These are phyloP conservation scores for Cartodere bifasciata DNA, from an alignment of 2,888 invertebrate species.

Conservation along the genomic window DNA sequence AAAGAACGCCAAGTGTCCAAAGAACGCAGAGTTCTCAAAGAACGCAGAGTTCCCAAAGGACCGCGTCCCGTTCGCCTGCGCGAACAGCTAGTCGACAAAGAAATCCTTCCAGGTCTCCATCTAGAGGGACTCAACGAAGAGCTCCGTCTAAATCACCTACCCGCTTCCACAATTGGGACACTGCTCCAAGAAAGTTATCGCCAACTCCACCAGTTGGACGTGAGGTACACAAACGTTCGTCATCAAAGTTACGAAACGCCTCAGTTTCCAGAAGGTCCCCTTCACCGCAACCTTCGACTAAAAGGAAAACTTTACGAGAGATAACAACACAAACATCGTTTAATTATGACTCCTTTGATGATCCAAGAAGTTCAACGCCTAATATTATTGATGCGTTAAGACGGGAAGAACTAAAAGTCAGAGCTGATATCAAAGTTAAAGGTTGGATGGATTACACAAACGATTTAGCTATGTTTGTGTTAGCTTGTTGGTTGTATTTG, in stretches of 20 bases:
- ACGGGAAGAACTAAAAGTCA: constrained; percentile 44
- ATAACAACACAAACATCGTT: constrained; percentile 32
- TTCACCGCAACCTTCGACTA: constrained; percentile 22
- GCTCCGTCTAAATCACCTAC: constrained; percentile 3
- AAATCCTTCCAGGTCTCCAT: constrained; percentile 5
- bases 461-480: constrained; percentile 58
- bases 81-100: too few species aligned
- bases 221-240: constrained; percentile 12
- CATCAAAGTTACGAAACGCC: constrained; percentile 14
- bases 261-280: constrained; percentile 18
- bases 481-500: constrained; percentile 71
- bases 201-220: constrained; percentile 5
- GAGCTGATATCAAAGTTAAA: constrained; percentile 54
- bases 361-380: constrained; percentile 14
- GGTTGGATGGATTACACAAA: constrained; percentile 59
- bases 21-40: too few species aligned
- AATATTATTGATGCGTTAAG: constrained; percentile 18
- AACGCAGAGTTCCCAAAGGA: constrained; percentile 13
- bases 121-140: constrained; percentile 30
- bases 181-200: constrained; percentile 12
- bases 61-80: constrained; percentile 15
- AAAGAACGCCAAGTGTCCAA: too few species aligned
- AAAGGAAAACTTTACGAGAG: constrained; percentile 29
- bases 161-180: constrained; percentile 9
- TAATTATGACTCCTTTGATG: constrained; percentile 25